Evolutionary conservation across 1,140 invertebrate genomes (phyloP).

Genomic region (Brachionus angularis): DNA sequence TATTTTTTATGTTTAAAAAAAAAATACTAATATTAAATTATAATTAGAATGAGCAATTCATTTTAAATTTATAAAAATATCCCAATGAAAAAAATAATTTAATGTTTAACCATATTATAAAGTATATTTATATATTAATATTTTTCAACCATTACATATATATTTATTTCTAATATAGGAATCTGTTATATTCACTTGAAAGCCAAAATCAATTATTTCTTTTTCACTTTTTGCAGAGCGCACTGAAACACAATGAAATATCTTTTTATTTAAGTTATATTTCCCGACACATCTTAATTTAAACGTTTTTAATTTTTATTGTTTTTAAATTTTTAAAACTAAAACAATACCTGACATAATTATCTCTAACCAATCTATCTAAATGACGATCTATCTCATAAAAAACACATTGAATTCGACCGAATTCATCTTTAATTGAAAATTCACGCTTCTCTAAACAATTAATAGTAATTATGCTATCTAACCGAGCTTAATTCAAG

Average conservation of each 20-base stretch:
- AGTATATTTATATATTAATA: too few species aligned
- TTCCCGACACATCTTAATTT: slow-evolving; percentile 14
- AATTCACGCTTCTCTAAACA: slow-evolving; percentile 8
- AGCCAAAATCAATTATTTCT: slow-evolving; percentile 24
- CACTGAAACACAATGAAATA: slow-evolving; percentile 31
- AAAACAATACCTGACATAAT: neutral
- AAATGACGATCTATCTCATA: slow-evolving; percentile 22
- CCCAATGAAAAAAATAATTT: too few species aligned
- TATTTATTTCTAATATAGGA: neutral
- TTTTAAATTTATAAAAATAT: too few species aligned
- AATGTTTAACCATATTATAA: too few species aligned
- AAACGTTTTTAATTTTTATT: neutral
- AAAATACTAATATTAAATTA: neutral
- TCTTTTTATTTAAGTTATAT: slow-evolving; percentile 1
- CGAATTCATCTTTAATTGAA: slow-evolving; percentile 11
- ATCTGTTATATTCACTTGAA: neutral
- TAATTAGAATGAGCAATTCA: neutral
- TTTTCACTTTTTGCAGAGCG: neutral
- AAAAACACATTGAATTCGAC: slow-evolving; percentile 31
- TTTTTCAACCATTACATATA: too few species aligned
- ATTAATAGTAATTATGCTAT: neutral
- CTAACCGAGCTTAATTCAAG: neutral
- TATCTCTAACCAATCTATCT: neutral
- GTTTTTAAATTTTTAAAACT: neutral
- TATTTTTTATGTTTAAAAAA: too few species aligned